Evolutionary conservation across 2,888 invertebrate genomes (phyloP), one percentile per base, ranked within the genome.

Genomic region (Phymatocera aterrima): DNA sequence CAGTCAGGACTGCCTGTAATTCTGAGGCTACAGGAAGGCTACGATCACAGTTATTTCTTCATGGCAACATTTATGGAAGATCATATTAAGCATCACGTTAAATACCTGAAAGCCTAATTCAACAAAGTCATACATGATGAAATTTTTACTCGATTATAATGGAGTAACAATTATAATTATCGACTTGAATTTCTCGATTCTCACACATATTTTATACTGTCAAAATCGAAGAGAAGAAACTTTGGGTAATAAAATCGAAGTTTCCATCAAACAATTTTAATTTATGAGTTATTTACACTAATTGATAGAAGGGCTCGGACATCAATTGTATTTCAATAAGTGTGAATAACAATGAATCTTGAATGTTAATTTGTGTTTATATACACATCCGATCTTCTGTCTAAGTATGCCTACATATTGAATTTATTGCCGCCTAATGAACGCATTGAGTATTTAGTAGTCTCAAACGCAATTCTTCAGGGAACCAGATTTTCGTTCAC

Each of bases 1-100:
- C 93, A 94, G 79, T 94, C 93, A 18, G 94, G 94, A 77, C 92
- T 97, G 21, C 94, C 95, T 15, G 93, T 95, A 0, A 93, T 95
- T 77, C 91, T 95, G 18, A 94, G 96, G 83, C 92, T 94, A 87
- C 93, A 96, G 10, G 95, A 96, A 82, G 97, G 96, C 18, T 99
- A 99, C 88, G 98, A 99, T 90, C 99, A 99, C 91, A 95, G 97
- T 65, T 99, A 99, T 88, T 99, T 94, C 88, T 98, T 97, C 88
- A 96, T 99, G 82, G 93, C 98, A 0, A 94, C 97, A 0, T 99
- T 97, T 90, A 95, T 99, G 77, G 96, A 94, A 57, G 98, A 99
- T 88, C 99, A 99, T 89, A 94, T 99, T 80, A 94, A 93, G 79
- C 97, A 97, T 91, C 99, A 99, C 90, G 94, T 95, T 2, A 95